Percentiles rank a stretch among this genome's conserved stretches.
Conservation (phyloP, 2,888 invertebrate species). For the Rambutsinella grinnellia region DNA sequence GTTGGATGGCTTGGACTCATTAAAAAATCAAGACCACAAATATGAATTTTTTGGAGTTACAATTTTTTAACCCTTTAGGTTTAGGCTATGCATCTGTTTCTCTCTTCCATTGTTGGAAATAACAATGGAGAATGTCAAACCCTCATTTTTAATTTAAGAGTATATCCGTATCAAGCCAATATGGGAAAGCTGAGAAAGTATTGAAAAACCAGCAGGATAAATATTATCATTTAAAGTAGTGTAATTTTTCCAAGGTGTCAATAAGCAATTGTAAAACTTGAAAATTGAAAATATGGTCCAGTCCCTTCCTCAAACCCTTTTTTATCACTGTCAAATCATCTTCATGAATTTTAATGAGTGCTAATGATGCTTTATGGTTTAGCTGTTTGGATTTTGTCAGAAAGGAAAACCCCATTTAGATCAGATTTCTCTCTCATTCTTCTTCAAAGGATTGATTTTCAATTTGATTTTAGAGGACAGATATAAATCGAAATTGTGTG, state of each 20-base stretch:
- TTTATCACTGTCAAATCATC: slow-evolving; percentile 50
- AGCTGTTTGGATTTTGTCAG: background rate
- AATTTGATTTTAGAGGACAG: slow-evolving; percentile 43
- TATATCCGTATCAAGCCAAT: background rate
- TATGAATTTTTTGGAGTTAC: slow-evolving; percentile 2
- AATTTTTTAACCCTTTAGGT: background rate
- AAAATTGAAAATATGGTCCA: too few relatives aligned
- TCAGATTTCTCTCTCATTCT: too few relatives aligned
- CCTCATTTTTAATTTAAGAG: slow-evolving; percentile 44
- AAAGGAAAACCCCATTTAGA: slow-evolving; percentile 13
- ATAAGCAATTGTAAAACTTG: too few relatives aligned
- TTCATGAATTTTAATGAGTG: slow-evolving; percentile 47
- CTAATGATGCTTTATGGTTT: slow-evolving; percentile 14
- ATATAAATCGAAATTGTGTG: background rate
- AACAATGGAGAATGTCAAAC: slow-evolving; percentile 23
- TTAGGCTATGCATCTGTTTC: background rate
- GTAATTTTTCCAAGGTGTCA: slow-evolving; percentile 50
- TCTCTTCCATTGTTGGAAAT: background rate
- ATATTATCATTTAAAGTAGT: background rate
- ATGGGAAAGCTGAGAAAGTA: background rate
- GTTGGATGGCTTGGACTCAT: slow-evolving; percentile 11
- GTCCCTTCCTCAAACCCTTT: slow-evolving; percentile 14
- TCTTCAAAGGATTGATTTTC: slow-evolving; percentile 48
- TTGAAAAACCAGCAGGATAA: slow-evolving; percentile 6
- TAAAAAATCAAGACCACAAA: slow-evolving; percentile 52